Base-by-base conservation (phyloP, 2,888 invertebrate genomes). In the Acrocera orbiculus region DNA sequence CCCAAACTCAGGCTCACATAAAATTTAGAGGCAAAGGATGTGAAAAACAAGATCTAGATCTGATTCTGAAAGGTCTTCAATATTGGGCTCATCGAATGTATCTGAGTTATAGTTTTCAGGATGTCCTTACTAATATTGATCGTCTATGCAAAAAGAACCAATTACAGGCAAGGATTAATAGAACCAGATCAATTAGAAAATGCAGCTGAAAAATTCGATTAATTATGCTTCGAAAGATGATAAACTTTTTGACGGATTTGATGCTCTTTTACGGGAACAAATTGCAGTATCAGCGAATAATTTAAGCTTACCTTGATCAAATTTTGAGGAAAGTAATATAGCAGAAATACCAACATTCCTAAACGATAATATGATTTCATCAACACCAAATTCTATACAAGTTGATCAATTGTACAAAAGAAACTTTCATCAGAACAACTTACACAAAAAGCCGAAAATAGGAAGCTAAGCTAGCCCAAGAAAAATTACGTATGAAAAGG, bases 71-170 rank as follows among this genome's bases (percentile, higher is more conserved):
- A 34, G 75, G 73, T 36, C 54, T 93, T 34, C 86, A 93, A 48
- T 87, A 93, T 52, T 96, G 95, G 95, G 80, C 79, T 0, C 90
- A 93, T 58, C 67, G 92, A 31, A 61, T 96, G 42, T 92, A 78
- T 59, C 93, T 95, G 0, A 85, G 80, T 51, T 78, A 79, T 51
- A 70, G 76, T 10, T 95, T 93, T 59, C 81, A 81, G 50, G 89
- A 92, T 54, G 77, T 82, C 41, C 58, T 93, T 4, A 66, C 67
- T n/a, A 69, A 70, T 50, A 63, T 78, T 14, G 92, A 92, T 54
- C 74, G 73, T 38, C 64, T 95, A 2, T 92, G 92, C 0, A 66
- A 67, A 31, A 92, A 89, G 51, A 80, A 73, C 47, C 67, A 73
- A 27, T 71, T 90, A 10, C 74, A n/a, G n/a, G n/a, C n/a, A n/a